phyloP scores from a whole-genome alignment of 2,797 vertebrate species.

The Rhabdophis nuchalis region DNA sequence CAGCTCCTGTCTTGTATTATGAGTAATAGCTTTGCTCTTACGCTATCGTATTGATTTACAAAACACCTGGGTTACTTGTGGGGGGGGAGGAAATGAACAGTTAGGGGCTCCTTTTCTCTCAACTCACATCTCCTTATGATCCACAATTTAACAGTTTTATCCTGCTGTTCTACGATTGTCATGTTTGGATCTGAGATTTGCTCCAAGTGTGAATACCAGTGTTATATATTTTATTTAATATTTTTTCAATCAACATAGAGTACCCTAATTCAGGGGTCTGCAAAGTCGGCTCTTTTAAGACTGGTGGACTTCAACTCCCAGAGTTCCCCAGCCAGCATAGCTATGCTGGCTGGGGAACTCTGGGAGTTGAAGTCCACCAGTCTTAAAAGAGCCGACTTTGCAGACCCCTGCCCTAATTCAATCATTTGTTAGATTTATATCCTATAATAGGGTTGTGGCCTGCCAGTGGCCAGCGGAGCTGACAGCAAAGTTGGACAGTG shows the following conservation, averaged over 20 bases:
- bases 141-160: background rate
- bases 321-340: too few species aligned
- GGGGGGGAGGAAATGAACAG: too few species aligned
- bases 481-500: too few species aligned
- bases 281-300: too few species aligned
- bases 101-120: background rate
- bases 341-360: too few species aligned
- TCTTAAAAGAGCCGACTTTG: too few species aligned
- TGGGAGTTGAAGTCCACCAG: too few species aligned
- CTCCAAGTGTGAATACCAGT: background rate
- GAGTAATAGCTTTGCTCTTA: background rate
- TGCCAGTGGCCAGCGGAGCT: too few species aligned
- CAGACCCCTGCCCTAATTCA: too few species aligned
- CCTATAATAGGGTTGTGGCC: background rate
- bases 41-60: background rate
- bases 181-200: background rate
- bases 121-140: background rate
- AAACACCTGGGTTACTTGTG: background rate
- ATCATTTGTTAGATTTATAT: background rate
- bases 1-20: background rate
- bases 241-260: background rate
- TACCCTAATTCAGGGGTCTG: background rate
- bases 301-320: too few species aligned
- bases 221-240: background rate
- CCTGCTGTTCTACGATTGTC: background rate